A percentile compares a stretch with the other conserved stretches of the same genome.
Conservation (phyloP, 2,888 invertebrate genomes). For the Sesia bembeciformis region DNA sequence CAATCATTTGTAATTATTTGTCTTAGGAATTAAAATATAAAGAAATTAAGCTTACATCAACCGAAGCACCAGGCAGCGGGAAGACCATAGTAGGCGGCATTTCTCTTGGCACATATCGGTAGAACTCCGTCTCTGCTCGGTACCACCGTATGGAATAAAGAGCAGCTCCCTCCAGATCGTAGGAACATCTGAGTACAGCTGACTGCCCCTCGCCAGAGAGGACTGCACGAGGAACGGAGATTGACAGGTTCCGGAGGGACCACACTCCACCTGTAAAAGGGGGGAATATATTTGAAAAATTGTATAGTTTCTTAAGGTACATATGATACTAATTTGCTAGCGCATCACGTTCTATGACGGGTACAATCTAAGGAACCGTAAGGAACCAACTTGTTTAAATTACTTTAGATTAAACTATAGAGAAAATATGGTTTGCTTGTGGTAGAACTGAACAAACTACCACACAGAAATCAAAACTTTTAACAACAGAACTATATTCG, state of each 20-base stretch:
- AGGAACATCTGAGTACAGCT: slow-evolving; percentile 71
- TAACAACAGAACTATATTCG: no score
- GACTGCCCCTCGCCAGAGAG: slow-evolving; percentile 66
- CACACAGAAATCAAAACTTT: no score
- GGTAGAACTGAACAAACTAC: no score
- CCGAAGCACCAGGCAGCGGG: slow-evolving; percentile 78
- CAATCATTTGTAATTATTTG: no score
- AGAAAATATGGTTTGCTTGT: no score
- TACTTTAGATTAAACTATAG: no score
- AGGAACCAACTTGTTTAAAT: no score
- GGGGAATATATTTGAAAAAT: background rate
- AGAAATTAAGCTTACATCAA: slow-evolving; percentile 77
- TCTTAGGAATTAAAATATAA: no score
- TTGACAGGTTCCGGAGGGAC: slow-evolving; percentile 61
- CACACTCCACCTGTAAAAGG: slow-evolving; percentile 50
- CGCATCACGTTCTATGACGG: no score
- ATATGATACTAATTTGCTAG: no score
- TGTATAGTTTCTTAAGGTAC: no score
- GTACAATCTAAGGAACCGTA: no score
- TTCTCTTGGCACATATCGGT: slow-evolving; percentile 82
- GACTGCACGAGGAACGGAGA: slow-evolving; percentile 71
- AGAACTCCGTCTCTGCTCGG: slow-evolving; percentile 82
- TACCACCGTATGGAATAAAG: slow-evolving; percentile 86
- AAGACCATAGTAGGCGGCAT: slow-evolving; percentile 81
- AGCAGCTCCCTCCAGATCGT: slow-evolving; percentile 76